Base-by-base conservation (phyloP, 1,140 invertebrate genomes). In the Bursaphelenchus mucronatus region DNA sequence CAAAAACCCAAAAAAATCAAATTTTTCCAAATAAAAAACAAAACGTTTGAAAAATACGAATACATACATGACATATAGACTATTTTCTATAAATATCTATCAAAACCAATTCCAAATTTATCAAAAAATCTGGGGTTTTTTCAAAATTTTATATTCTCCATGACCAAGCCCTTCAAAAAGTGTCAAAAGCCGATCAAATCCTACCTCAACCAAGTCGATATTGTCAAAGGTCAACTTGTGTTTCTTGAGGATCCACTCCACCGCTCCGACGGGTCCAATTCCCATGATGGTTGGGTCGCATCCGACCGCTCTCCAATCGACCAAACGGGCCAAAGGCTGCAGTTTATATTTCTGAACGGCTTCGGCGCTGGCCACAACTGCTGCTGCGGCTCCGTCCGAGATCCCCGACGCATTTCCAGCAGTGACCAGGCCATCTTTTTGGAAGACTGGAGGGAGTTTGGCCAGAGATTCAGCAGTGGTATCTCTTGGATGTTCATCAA, bases 361-460 rank as follows among this genome's bases (percentile, higher is more conserved):
- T 74, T 89, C 89, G 84, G 97, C 94, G 9, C 91, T 84, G 15
- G 84, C 92, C 53, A 97, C 74, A 45, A 98, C 84, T 4, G 97
- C 83, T 62, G 90, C 89, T 43, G 88, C 90, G 39, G 93, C 94
- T 40, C 94, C 94, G 84, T 98, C 94, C 83, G 90, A 91, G 54
- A 98, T 88, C 67, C 94, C 94, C 2, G 92, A 96, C 63, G 94
- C 91, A 74, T 89, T 89, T 51, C 91, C 94, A 64, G 94, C 94
- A 47, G 92, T 97, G 6, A 97, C 92, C 8, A 90, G 86, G 7
- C 94, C 94, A 70, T 91, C 88, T 83, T 97, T 94, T 82, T 97
- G 93, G 83, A 97, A 97, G 11, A 97, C 87, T 2, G 93, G 85
- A 0, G 89, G 87, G 19, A 98, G 83, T 84, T 87, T 87, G 69